Percentiles rank a stretch among this genome's conserved stretches.
Evolutionary conservation across 2,888 invertebrate genomes (phyloP).

Genomic region (Onthophagus sagittarius): DNA sequence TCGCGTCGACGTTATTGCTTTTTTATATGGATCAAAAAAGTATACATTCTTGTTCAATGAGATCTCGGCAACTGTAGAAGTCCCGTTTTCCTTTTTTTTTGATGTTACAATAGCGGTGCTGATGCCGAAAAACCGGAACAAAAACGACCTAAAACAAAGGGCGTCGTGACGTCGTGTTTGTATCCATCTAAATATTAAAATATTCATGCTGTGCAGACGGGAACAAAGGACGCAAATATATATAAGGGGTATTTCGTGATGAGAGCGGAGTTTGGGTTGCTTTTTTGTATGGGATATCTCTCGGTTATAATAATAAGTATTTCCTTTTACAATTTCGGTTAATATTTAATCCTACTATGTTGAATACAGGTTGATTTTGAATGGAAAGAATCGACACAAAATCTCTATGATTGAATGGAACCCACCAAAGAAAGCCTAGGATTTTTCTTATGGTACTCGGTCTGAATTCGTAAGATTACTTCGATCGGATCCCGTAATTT

Average conservation of each 20-base stretch:
- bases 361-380: background rate
- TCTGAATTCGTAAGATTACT: background rate
- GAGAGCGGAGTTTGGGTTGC: background rate
- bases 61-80: background rate
- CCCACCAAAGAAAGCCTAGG: background rate
- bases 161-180: conserved; percentile 20
- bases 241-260: conserved; percentile 8
- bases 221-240: conserved; percentile 18
- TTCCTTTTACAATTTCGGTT: background rate
- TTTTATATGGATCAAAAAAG: background rate
- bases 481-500: background rate
- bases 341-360: background rate
- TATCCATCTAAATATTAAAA: conserved; percentile 29
- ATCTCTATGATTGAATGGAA: background rate
- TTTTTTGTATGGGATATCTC: background rate
- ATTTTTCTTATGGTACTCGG: background rate
- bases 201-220: conserved; percentile 27
- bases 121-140: conserved; percentile 9
- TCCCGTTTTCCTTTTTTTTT: background rate
- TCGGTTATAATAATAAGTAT: background rate
- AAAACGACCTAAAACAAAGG: conserved; percentile 21
- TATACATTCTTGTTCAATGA: background rate
- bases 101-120: background rate
- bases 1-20: background rate
- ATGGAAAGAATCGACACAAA: background rate